Evolutionary conservation across 2,888 invertebrate species (phyloP), one percentile per base, ranked within the genome.

Genomic region (Drosophila lacicola): DNA sequence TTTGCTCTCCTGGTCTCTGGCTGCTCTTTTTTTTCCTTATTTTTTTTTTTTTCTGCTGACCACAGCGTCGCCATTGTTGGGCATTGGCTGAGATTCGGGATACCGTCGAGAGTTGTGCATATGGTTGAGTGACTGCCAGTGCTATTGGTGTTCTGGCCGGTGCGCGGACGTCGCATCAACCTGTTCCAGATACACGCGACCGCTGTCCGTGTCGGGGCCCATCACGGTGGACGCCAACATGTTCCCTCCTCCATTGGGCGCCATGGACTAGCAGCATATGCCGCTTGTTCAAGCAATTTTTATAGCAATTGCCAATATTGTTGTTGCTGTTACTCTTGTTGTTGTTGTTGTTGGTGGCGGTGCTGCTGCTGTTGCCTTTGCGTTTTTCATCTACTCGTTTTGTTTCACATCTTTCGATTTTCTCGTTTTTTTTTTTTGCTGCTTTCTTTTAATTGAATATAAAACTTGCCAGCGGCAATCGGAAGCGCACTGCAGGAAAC

Each of bases 391-490:
- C 29, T 58, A 51, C 58, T 54, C 49, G 49, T 56, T 53, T 62
- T 50, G 49, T 60, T 70, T 58, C 47, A 58, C 54, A 39, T 42
- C 61, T 57, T 57, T 60, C 61, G 49, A 53, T 66, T 57, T 25
- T 61, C 45, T 56, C 49, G 42, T 37, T 19, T 54, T n/a, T 8
- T 44, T 45, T 13, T 66, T 60, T 63, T 61, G 34, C 53, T 77
- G 58, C 49, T 73, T 79, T 80, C 58, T 73, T 77, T 83, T 85
- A 85, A 85, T 87, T 87, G 87, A 85, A 85, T 84, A 85, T 82
- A 82, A 85, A 85, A 80, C 82, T 80, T 84, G 85, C 87, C 76
- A 68, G 78, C 76, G 82, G 85, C 87, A 82, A 85, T 80, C 87
- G 82, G 85, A 84, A 86, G 85, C 76, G 71, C 70, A 84, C 82